These are phyloP conservation scores for Balanococcus diminutus DNA, from an alignment of 2,888 invertebrate genomes.

Conservation along the genomic window DNA sequence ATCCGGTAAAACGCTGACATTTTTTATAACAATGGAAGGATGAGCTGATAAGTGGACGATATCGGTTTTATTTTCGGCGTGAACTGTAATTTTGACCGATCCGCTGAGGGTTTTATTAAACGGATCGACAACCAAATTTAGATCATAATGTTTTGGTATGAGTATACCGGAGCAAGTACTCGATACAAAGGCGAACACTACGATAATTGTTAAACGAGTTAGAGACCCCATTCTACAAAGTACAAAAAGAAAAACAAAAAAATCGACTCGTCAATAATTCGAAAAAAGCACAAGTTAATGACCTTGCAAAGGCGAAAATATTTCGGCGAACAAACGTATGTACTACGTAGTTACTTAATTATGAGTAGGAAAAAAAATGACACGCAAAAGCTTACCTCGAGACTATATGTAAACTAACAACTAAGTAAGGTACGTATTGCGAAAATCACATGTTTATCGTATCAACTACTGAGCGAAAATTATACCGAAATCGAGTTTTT, in stretches of 20 bases:
- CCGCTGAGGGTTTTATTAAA: constrained; percentile 36
- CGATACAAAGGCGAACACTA: not conserved
- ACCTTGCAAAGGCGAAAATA: too few relatives aligned
- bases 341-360: too few relatives aligned
- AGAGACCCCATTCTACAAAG: constrained; percentile 28
- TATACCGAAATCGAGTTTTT: not conserved
- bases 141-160: constrained; percentile 27
- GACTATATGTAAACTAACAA: too few relatives aligned
- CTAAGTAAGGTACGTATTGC: too few relatives aligned
- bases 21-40: constrained; percentile 16
- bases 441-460: constrained; percentile 26
- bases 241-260: too few relatives aligned
- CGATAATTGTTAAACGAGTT: not conserved
- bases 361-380: not conserved
- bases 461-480: constrained; percentile 18
- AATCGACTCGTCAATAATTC: not conserved
- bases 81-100: not conserved
- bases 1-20: not conserved
- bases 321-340: not conserved
- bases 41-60: not conserved
- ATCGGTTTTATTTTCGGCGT: constrained; percentile 38
- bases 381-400: constrained; percentile 3
- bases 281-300: too few relatives aligned
- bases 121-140: constrained; percentile 31
- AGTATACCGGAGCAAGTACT: not conserved